Percentiles rank a stretch among this genome's conserved stretches.
phyloP scores from a whole-genome alignment of 2,888 invertebrate species.

The Aleiodes alternator region DNA sequence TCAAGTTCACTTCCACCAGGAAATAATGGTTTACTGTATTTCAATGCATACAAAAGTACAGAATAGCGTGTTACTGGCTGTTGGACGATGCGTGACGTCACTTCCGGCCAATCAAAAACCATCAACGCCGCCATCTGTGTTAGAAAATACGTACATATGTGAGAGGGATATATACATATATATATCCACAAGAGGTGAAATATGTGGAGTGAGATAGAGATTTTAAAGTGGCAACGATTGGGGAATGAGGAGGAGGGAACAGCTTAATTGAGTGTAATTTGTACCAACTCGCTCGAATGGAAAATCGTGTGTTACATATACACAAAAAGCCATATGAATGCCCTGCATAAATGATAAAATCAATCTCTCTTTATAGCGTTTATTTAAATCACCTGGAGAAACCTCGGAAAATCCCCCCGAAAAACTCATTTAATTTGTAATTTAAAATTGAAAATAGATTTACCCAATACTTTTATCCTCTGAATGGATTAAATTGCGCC shows the following conservation, averaged over 20 bases:
- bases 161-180: not conserved
- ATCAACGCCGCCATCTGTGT: slow-evolving; percentile 64
- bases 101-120: slow-evolving; percentile 74
- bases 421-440: no score
- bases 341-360: slow-evolving; percentile 8
- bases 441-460: no score
- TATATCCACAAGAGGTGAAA: slow-evolving; percentile 24
- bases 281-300: slow-evolving; percentile 51
- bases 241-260: slow-evolving; percentile 53
- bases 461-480: no score
- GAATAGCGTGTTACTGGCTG: slow-evolving; percentile 32
- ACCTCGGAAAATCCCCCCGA: not conserved
- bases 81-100: slow-evolving; percentile 70
- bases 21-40: slow-evolving; percentile 22
- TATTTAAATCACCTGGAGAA: not conserved
- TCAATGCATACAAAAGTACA: slow-evolving; percentile 21
- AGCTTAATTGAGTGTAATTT: slow-evolving; percentile 65
- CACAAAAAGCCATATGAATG: not conserved
- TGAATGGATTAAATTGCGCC: no score
- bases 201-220: slow-evolving; percentile 36
- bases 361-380: no score
- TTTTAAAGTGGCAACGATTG: slow-evolving; percentile 50
- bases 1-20: slow-evolving; percentile 35
- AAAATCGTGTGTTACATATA: slow-evolving; percentile 38
- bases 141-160: slow-evolving; percentile 20